Evolutionary conservation across 1,140 invertebrate species (phyloP), one percentile per base, ranked within the genome.

Genomic region (Drosophila punjabiensis): DNA sequence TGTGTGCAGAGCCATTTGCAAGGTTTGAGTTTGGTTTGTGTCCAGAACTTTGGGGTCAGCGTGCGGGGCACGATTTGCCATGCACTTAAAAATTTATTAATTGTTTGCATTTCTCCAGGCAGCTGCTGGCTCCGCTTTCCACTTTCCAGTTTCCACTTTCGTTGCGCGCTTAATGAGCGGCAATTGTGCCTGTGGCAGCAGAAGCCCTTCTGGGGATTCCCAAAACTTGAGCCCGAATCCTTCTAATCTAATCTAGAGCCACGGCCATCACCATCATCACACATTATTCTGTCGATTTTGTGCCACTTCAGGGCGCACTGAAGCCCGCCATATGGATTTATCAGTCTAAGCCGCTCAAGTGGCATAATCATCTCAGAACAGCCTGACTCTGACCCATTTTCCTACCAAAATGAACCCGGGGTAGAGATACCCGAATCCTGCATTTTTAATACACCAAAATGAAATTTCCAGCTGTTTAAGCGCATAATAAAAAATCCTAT

Each of bases 51-150:
- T 76, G 59, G 69, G 83, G 80, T 79, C 76, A 78, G 76, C 83
- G 68, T 65, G 65, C 58, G 76, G 71, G 50, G 66, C 83, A 77
- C 71, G 78, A 83, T 86, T 86, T 86, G 81, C 84, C 55, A 43
- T 71, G 77, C 85, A 87, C 85, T 87, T 89, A 89, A 88, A 88
- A 85, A 88, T 88, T 84, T 89, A 89, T 88, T 89, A 88, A 88
- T 89, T 88, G 84, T 85, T 88, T 89, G 85, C 76, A 67, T 88
- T 87, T 76, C 73, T 63, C 59, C 62, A 52, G 59, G 47, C 28
- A 11, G n/a, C 41, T 32, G 11, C 35, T n/a, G 20, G 3, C 50
- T 5, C 47, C 33, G 5, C 18, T 9, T 13, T 16, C 28, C 30
- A 11, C 16, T 62, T 47, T 48, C 28, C 28, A 4, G 11, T 55